These are phyloP conservation scores for Tanytarsus gracilentus DNA, from an alignment of 2,888 invertebrate species.

Conservation along the genomic window DNA sequence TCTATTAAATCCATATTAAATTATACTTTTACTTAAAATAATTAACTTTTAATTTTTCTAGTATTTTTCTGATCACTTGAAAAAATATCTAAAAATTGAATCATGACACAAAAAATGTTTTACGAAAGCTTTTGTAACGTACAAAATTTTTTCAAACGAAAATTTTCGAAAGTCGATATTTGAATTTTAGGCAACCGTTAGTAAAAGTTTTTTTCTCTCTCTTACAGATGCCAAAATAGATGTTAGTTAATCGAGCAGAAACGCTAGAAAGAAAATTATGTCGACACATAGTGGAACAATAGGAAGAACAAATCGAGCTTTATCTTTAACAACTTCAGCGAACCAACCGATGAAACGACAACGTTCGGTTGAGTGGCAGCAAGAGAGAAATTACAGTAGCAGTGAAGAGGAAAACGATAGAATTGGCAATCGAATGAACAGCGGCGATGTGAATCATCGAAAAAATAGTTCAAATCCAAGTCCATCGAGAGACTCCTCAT, in stretches of 20 bases:
- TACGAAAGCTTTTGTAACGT: too few species aligned
- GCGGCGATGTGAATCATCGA: constrained; percentile 32
- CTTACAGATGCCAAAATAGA: constrained; percentile 26
- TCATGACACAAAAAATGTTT: too few species aligned
- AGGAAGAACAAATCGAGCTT: constrained; percentile 20
- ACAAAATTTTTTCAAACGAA: too few species aligned
- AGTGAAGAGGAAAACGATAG: constrained; percentile 48
- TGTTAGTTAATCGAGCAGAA: neutral
- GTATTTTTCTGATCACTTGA: neutral
- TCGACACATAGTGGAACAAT: constrained; percentile 21
- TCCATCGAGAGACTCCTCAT: constrained; percentile 32
- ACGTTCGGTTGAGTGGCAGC: constrained; percentile 51
- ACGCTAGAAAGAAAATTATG: constrained; percentile 1
- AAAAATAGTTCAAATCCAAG: constrained; percentile 35
- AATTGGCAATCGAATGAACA: constrained; percentile 10
- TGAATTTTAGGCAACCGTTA: too few species aligned
- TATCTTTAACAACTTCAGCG: neutral
- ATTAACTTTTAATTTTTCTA: neutral
- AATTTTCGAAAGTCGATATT: too few species aligned
- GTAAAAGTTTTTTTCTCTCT: neutral
- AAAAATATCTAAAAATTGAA: too few species aligned
- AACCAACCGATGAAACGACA: constrained; percentile 45
- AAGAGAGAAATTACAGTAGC: constrained; percentile 47
- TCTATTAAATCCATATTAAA: neutral
- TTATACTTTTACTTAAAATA: too few species aligned